Base-by-base conservation (phyloP, 2,888 invertebrate genomes). In the Caenorhabditis imperialis region DNA sequence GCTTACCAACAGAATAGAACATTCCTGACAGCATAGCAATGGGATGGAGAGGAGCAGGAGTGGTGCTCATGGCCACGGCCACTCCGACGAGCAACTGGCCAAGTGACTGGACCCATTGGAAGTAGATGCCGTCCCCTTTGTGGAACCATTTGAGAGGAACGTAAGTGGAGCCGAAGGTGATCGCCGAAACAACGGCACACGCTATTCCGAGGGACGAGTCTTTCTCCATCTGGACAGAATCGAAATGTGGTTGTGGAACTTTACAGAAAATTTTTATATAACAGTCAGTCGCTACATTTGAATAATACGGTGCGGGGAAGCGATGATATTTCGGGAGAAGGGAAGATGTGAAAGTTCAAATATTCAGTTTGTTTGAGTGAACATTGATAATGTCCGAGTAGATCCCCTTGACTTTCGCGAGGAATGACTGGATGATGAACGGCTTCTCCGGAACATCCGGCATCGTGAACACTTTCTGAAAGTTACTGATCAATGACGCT, bases 61-160 rank as follows among this genome's bases (percentile, higher is more conserved):
- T 45, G 8, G 40, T 58, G 10, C 40, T 76, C 48, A 69, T 33
- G n/a, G 67, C 63, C 18, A 77, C 71, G 14, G 67, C 50, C 14
- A 73, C 45, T 23, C 71, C 78, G 8, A 76, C 62, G 16, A 81
- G 18, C 16, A 82, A 48, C 42, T 79, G 79, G 5, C 82, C 82
- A 4, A 77, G n/a, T 16, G 73, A 74, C 71, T 81, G 80, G 33
- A 82, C 54, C 75, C 78, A 77, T 72, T 79, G 75, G 40, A 81
- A 81, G 54, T 78, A 82, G 25, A 82, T 27, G 1, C 82, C 82
- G 73, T 82, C 82, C 18, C 69, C 70, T 22, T 75, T 76, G 35
- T 82, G 77, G 37, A 78, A 82, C 75, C 76, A 77, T 55, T 79
- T 76, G 27, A 80, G 54, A 7, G 82, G 80, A 6, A 79, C 77